Evolutionary conservation across 2,797 vertebrate genomes (phyloP), one percentile per base, ranked within the genome.

Genomic region (Siniperca scherzeri): DNA sequence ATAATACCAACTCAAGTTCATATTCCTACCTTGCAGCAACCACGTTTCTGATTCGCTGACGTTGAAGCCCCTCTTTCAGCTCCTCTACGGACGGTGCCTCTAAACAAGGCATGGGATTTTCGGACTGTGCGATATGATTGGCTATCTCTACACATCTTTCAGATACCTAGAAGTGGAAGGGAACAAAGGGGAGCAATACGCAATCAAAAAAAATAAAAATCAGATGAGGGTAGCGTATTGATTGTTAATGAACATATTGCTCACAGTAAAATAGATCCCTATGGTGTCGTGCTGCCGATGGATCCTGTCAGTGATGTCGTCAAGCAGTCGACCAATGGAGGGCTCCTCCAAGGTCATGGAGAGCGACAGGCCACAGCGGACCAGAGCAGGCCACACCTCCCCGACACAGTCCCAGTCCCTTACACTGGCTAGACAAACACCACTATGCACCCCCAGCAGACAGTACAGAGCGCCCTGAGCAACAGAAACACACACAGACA

Each of bases 381-480:
- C 97, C 73, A 99, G 95, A 38, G 98, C 96, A 0, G 98, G 98
- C 98, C 98, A 99, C 0, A 98, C 97, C 92, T 97, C 96, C 9
- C 97, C 96, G 33, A 98, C 96, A 53, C 97, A 98, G 57, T 99
- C 97, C 98, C 98, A 99, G 38, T 99, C 98, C 3, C 98, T 97
- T 46, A 96, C 91, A 70, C 96, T 98, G 78, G 97, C 97, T 91
- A 97, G 90, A 70, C 96, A 97, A 5, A 97, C 94, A 16, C 96
- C 96, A 44, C 96, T 96, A 62, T 98, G 96, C 82, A 96, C 96
- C 62, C 96, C 97, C 92, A 99, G 96, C 59, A 99, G 97, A 92
- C 98, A 99, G 93, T 99, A 99, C 90, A 99, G 96, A 82, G 98
- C 98, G 74, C 98, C 98, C 98, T 99, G 80, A 22, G 19, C 4